Base-by-base conservation (phyloP, 2,888 invertebrate genomes). In the Malacosoma neustria region DNA sequence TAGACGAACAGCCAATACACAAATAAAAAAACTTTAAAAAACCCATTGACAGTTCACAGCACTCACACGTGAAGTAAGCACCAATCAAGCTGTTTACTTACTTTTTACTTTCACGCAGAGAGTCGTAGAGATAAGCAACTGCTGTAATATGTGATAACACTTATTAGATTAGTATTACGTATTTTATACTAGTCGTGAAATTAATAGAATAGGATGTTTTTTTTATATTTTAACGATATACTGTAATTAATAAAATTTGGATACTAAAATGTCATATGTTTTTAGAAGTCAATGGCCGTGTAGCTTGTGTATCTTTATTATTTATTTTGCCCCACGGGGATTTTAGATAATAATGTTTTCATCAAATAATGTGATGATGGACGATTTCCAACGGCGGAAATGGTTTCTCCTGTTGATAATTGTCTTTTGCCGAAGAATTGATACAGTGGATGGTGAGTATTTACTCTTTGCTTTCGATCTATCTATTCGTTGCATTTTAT, bases 401-500 rank as follows among this genome's bases (percentile, higher is more conserved):
- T 75, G 70, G 70, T 60, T 72, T 39, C 50, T 77, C 42, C 49
- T 84, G 41, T 50, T 76, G 42, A 48, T 80, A 46, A 59, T 79
- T 43, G 53, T 64, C 9, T 54, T 70, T 35, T 70, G 57, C 48
- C 62, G 63, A 39, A 64, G 58, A 42, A 51, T 72, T 51, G 71
- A 72, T 35, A 48, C 54, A 7, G 72, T 72, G 29, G 69, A 75
- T 45, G 81, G 84, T 82, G 41, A 69, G 79, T 65, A 34, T 48
- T 50, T 50, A 35, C 35, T n/a, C n/a, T n/a, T n/a, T n/a, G n/a
- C n/a, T n/a, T n/a, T n/a, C n/a, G n/a, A n/a, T n/a, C n/a, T n/a
- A n/a, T n/a, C n/a, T n/a, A n/a, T 43, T 42, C 40, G 39, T 40
- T 46, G 33, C 35, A 38, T 33, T 43, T 44, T 45, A 38, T 7